These are phyloP conservation scores for Euzophera pinguis DNA, from an alignment of 2,888 invertebrate species.

Conservation along the genomic window DNA sequence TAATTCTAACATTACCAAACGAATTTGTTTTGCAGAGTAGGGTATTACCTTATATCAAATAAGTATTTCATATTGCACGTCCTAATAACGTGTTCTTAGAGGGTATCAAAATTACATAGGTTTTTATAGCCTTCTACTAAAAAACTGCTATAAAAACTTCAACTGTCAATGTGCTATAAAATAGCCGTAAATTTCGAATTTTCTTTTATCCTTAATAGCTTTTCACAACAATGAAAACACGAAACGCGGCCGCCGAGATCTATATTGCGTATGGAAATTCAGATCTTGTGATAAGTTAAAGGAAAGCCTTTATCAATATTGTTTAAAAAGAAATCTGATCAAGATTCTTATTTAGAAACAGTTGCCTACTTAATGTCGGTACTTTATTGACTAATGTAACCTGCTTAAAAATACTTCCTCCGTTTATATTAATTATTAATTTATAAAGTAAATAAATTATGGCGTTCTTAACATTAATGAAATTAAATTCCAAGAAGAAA, in stretches of 20 bases:
- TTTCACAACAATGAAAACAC: conserved; percentile 40
- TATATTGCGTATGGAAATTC: conserved; percentile 28
- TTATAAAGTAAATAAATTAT: too few relatives aligned
- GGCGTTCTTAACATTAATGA: too few relatives aligned
- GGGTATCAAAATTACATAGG: conserved; percentile 40
- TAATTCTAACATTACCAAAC: too few relatives aligned
- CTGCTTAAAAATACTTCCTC: too few relatives aligned
- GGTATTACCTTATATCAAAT: too few relatives aligned
- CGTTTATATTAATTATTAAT: too few relatives aligned
- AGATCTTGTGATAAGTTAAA: conserved; percentile 17
- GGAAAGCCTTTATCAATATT: conserved; percentile 8
- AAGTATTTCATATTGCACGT: conserved; percentile 2
- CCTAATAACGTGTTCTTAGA: conserved; percentile 26
- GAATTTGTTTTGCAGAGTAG: too few relatives aligned
- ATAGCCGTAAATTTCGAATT: conserved; percentile 47
- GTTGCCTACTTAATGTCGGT: too few relatives aligned
- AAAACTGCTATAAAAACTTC: conserved; percentile 52
- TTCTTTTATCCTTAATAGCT: conserved; percentile 44
- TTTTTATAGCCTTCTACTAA: conserved; percentile 45
- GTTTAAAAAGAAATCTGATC: conserved; percentile 3
- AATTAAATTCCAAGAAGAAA: too few relatives aligned
- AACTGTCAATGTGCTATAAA: conserved; percentile 53
- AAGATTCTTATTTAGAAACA: too few relatives aligned
- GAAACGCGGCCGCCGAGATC: conserved; percentile 22
- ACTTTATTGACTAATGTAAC: too few relatives aligned